Base-by-base conservation (phyloP, 2,797 vertebrate genomes). In the Adelosebastes latens region DNA sequence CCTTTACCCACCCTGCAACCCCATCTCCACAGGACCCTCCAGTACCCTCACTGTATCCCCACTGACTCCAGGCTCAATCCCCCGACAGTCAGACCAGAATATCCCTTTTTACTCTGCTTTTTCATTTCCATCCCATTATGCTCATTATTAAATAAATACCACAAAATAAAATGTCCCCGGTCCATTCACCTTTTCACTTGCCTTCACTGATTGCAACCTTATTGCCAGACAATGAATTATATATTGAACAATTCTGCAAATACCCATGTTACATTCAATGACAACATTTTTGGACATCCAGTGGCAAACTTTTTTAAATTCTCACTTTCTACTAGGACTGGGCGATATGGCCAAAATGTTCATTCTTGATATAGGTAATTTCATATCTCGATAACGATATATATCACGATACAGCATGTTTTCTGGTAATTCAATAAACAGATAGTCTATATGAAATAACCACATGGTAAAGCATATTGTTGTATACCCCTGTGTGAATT, bases 31-130 rank as follows among this genome's bases (percentile, higher is more conserved):
- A 68, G 24, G 20, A 88, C 82, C 88, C 78, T 75, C 18, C 53
- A 49, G 49, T 83, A 68, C 58, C 87, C 75, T 88, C 81, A 84
- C 88, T 87, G 92, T 90, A 90, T 84, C 80, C 75, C 75, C 81
- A 75, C 78, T 84, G 88, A 82, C 85, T 91, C 80, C 79, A 67
- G 32, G 70, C 73, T 89, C 58, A 82, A 81, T 72, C 55, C 18
- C 70, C 24, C 58, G 75, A 75, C 65, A 80, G 72, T 22, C 59
- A 75, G 70, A 80, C 61, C 59, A 77, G 12, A 80, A 65, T 79
- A 76, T 68, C 69, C 72, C 29, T 81, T 63, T 75, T 56, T 75
- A 16, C 25, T 64, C 36, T 42, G 25, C 46, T 31, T 75, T 74
- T 60, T 59, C 14, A 61, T 75, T 24, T 60, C 10, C 32, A 32